phyloP scores from a whole-genome alignment of 1,140 invertebrate genomes.

The Drosophila ambigua region DNA sequence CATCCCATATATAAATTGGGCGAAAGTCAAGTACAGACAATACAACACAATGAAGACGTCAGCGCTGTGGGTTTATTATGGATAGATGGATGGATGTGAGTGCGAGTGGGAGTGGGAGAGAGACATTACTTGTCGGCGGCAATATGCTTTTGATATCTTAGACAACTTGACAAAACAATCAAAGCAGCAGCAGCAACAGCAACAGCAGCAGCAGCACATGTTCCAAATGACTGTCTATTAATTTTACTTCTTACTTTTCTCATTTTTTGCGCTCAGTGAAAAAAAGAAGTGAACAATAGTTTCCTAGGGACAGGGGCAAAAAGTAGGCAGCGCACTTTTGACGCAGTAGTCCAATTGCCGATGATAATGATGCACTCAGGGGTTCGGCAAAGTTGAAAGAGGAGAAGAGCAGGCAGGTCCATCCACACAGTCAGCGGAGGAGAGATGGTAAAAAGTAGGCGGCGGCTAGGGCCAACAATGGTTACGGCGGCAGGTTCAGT shows the following conservation, averaged over 20 bases:
- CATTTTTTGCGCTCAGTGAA: conserved; percentile 59
- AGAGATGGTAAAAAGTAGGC: conserved; percentile 42
- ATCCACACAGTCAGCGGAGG: background rate
- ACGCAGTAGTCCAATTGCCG: conserved; percentile 83
- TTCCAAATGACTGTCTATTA: conserved; percentile 77
- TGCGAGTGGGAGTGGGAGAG: background rate
- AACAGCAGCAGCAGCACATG: conserved; percentile 58
- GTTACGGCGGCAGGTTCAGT: conserved; percentile 52
- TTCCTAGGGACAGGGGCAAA: background rate
- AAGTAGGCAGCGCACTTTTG: conserved; percentile 74
- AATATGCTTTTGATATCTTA: conserved; percentile 71
- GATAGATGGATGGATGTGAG: conserved; percentile 16
- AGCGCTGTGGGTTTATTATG: conserved; percentile 82
- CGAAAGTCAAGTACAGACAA: conserved; percentile 76
- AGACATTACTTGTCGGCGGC: conserved; percentile 42
- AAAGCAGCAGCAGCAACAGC: conserved; percentile 56
- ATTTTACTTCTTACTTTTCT: conserved; percentile 54
- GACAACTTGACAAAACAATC: conserved; percentile 83
- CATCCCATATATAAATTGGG: conserved; percentile 55
- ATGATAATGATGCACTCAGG: conserved; percentile 81
- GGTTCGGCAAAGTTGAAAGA: conserved; percentile 67
- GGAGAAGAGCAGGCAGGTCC: background rate
- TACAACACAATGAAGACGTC: conserved; percentile 71
- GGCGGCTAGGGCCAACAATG: conserved; percentile 27
- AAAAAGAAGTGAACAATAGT: conserved; percentile 13